Evolutionary conservation across 2,797 vertebrate genomes (phyloP), one percentile per base, ranked within the genome.

Genomic region (Ceryle rudis): DNA sequence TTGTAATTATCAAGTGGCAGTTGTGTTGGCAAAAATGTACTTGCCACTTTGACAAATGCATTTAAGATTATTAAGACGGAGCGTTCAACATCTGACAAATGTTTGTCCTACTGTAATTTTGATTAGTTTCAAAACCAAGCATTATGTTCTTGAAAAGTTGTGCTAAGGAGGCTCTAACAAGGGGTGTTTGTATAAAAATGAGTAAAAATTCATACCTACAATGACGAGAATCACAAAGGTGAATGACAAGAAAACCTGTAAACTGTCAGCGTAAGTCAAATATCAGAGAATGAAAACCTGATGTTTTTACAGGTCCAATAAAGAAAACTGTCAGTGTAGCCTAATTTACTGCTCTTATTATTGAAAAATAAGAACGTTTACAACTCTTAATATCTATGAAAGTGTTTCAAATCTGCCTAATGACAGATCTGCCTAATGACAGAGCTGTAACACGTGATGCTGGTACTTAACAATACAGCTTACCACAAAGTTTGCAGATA

Each of bases 401-500:
- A 26, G 14, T 9, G 55, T 78, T 90, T 61, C 9, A 15, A 16
- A 17, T 28, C 9, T 73, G 25, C 41, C 22, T 49, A 26, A 10
- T 46, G 66, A 15, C 57, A 15, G 20, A 19, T 28, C 9, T 73
- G 25, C 41, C 22, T 49, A 26, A 10, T 47, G 66, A 15, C 57
- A 57, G 33, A 28, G 10, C 29, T 14, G 18, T 22, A 31, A 31
- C 29, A 55, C n/a, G 17, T 8, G 39, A 15, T 49, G 35, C 29
- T 62, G 78, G 81, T 72, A 57, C 55, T 70, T 81, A 85, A 18
- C 44, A 83, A 86, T 2, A 44, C 55, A 61, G 39, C 83, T 93
- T 58, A 77, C 61, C 91, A 90, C 85, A 82, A 91, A 94, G 81
- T 95, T 71, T 96, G 93, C 78, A 95, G 83, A 91, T 87, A 85